A percentile compares a stretch with the other conserved stretches of the same genome.
Conservation (phyloP, 2,113 vertebrate genomes). For the Phoenicopterus ruber region DNA sequence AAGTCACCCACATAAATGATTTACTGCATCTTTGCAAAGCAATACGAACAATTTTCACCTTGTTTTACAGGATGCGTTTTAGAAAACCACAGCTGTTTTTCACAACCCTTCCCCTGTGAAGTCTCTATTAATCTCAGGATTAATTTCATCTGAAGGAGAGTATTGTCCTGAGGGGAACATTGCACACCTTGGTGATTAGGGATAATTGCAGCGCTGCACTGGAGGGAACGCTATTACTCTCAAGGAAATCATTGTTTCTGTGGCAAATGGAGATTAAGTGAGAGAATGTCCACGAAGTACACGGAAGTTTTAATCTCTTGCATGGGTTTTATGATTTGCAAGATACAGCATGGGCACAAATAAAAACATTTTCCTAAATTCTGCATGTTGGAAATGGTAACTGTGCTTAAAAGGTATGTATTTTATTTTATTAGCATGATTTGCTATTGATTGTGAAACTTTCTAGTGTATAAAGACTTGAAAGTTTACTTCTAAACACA, state of each 20-base stretch:
- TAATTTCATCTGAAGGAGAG: not conserved
- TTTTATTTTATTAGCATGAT: not conserved
- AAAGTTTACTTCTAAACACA: not conserved
- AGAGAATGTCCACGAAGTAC: not conserved
- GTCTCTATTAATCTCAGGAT: not conserved
- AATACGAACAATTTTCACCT: not conserved
- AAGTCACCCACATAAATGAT: not conserved
- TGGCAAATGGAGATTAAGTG: not conserved
- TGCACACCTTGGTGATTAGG: not conserved
- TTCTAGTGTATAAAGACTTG: not conserved
- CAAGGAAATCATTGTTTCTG: not conserved
- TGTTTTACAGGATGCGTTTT: not conserved
- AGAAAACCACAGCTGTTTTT: not conserved
- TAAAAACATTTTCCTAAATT: not conserved
- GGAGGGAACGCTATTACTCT: not conserved
- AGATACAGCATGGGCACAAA: not conserved
- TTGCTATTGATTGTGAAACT: not conserved
- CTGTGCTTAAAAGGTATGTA: not conserved
- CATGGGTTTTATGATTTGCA: not conserved
- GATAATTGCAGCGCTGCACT: not conserved
- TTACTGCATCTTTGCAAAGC: not conserved
- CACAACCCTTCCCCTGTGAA: not conserved
- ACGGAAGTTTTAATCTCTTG: not conserved
- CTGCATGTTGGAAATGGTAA: not conserved
- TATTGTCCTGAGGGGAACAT: not conserved